Conservation (phyloP, 2,113 vertebrate species). For the Bos indicus region DNA sequence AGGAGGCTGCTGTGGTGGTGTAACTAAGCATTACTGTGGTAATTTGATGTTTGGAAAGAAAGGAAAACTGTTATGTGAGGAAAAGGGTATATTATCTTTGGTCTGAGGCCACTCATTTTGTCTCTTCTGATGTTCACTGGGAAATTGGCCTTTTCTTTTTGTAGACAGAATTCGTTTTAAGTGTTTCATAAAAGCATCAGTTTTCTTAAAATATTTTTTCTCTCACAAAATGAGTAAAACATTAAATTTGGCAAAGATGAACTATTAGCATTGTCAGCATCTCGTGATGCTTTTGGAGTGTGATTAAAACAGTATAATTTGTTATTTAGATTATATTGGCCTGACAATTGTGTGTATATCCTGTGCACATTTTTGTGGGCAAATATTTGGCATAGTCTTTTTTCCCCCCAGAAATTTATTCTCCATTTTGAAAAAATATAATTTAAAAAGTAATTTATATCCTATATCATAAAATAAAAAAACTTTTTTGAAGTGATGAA, state of each 20-base stretch:
- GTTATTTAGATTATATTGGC: background rate
- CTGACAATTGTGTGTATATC: background rate
- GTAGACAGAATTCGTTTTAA: background rate
- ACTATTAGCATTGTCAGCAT: background rate
- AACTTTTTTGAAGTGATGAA: background rate
- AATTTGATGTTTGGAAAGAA: slow-evolving; percentile 30
- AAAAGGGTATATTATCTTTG: slow-evolving; percentile 36
- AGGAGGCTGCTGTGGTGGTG: background rate
- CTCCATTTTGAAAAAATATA: background rate
- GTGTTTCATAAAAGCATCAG: background rate
- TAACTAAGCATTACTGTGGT: background rate
- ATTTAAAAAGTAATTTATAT: background rate
- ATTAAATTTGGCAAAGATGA: background rate
- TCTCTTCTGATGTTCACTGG: background rate
- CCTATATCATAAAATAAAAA: background rate
- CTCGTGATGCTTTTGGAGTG: background rate
- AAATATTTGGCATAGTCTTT: background rate
- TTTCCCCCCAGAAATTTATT: background rate
- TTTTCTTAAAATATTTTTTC: background rate
- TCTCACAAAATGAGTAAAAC: background rate
- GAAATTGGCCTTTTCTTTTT: background rate
- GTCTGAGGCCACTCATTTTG: background rate
- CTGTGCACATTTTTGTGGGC: background rate
- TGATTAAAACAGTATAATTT: slow-evolving; percentile 8
- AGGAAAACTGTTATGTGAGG: slow-evolving; percentile 5